Conservation (phyloP, 2,888 invertebrate species). For the Melieria crassipennis region DNA sequence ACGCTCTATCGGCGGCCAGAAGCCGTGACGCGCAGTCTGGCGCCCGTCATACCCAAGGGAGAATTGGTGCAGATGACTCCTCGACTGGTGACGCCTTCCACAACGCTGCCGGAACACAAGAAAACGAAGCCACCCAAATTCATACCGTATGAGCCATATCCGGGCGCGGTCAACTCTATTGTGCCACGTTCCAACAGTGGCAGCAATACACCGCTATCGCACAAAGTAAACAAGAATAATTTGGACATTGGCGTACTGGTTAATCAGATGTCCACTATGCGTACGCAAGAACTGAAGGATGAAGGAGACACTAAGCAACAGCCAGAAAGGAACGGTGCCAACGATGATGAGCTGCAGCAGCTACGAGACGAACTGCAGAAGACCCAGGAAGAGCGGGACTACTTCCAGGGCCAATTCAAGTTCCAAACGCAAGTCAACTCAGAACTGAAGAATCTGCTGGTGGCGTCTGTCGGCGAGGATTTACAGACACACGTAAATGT, state of each 20-base stretch:
- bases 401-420: constrained; percentile 82
- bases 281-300: constrained; percentile 70
- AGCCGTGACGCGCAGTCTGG: constrained; percentile 56
- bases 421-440: constrained; percentile 90
- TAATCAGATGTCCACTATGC: constrained; percentile 76
- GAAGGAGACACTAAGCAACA: constrained; percentile 43
- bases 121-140: constrained; percentile 77
- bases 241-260: constrained; percentile 76
- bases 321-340: constrained; percentile 8
- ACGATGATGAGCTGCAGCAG: constrained; percentile 42
- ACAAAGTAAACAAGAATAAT: constrained; percentile 67
- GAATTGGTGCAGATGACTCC: constrained; percentile 73
- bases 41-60: constrained; percentile 68
- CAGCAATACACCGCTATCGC: constrained; percentile 46
- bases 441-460: constrained; percentile 90
- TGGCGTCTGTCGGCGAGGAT: constrained; percentile 96
- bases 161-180: constrained; percentile 84
- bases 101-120: constrained; percentile 52
- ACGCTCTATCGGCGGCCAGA: constrained; percentile 56
- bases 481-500: constrained; percentile 88
- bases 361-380: constrained; percentile 58
- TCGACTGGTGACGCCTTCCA: constrained; percentile 66
- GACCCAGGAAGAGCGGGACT: constrained; percentile 75
- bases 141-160: constrained; percentile 89
- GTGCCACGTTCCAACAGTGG: constrained; percentile 65